Evolutionary conservation across 1,140 invertebrate species (phyloP).

Genomic region (Listronotus oregonensis): DNA sequence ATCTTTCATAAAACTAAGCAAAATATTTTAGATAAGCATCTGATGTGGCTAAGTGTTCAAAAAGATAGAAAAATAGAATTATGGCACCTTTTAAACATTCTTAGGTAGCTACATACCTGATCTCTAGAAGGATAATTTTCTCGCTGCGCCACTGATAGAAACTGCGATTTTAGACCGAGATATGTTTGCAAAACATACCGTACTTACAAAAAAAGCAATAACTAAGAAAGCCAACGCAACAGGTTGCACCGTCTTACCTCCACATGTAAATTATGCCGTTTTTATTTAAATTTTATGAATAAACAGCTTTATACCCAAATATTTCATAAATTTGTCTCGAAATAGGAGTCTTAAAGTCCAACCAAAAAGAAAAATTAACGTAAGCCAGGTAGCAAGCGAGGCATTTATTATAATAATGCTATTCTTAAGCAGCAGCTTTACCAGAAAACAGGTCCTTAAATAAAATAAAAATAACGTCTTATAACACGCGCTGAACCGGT

Average conservation of each 20-base stretch:
- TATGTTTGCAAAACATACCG: no score
- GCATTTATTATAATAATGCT: constrained; percentile 35
- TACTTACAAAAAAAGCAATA: background rate
- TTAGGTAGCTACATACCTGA: no score
- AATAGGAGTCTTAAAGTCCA: constrained; percentile 28
- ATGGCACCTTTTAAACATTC: no score
- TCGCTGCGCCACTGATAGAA: no score
- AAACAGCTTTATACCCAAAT: constrained; percentile 30
- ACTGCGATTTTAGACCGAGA: no score
- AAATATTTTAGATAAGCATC: no score
- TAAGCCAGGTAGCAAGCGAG: constrained; percentile 32
- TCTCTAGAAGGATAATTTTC: no score
- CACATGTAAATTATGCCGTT: constrained; percentile 16
- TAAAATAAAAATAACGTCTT: constrained; percentile 8
- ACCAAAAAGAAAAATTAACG: constrained; percentile 30
- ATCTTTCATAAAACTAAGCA: no score
- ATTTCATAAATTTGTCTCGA: constrained; percentile 34
- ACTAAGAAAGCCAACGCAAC: background rate
- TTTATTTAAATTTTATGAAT: constrained; percentile 23
- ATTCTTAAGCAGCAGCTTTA: constrained; percentile 8
- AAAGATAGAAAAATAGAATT: no score
- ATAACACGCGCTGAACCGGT: constrained; percentile 6
- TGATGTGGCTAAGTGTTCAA: no score
- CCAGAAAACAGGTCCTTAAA: constrained; percentile 29
- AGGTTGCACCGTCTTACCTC: constrained; percentile 9